Percentiles rank a stretch among this genome's conserved stretches.
phyloP scores from a whole-genome alignment of 2,113 vertebrate genomes.

The Eupsittula cactorum region DNA sequence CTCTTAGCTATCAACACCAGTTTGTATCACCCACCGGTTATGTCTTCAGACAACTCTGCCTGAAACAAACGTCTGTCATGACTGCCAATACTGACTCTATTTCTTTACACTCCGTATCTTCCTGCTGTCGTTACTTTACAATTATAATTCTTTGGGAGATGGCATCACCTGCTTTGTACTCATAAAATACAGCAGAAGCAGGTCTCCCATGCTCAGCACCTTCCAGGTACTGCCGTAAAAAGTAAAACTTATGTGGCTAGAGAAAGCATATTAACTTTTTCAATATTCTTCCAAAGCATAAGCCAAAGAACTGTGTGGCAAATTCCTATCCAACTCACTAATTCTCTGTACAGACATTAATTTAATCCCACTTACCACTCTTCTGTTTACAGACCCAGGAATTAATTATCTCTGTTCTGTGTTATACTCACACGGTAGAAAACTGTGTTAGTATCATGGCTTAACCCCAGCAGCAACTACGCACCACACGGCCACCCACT shows the following conservation, averaged over 20 bases:
- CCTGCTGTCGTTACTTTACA: not conserved
- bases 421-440: not conserved
- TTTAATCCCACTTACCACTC: not conserved
- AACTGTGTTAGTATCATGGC: not conserved
- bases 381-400: not conserved
- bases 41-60: not conserved
- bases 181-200: not conserved
- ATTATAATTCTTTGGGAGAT: not conserved
- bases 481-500: not conserved
- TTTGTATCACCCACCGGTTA: not conserved
- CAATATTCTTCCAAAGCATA: not conserved
- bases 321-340: not conserved
- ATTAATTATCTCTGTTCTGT: not conserved
- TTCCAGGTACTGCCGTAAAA: not conserved
- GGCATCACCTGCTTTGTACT: not conserved
- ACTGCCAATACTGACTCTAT: not conserved
- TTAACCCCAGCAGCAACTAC: not conserved
- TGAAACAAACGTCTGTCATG: not conserved
- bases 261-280: not conserved
- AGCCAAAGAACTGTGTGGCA: not conserved
- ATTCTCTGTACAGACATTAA: not conserved
- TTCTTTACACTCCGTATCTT: not conserved
- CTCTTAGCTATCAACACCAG: not conserved
- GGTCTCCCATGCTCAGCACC: not conserved
- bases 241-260: not conserved